Percentiles rank a stretch among this genome's conserved stretches.
These are phyloP conservation scores for Aplidium turbinatum DNA, from an alignment of 23 tunicate species.

Conservation along the genomic window DNA sequence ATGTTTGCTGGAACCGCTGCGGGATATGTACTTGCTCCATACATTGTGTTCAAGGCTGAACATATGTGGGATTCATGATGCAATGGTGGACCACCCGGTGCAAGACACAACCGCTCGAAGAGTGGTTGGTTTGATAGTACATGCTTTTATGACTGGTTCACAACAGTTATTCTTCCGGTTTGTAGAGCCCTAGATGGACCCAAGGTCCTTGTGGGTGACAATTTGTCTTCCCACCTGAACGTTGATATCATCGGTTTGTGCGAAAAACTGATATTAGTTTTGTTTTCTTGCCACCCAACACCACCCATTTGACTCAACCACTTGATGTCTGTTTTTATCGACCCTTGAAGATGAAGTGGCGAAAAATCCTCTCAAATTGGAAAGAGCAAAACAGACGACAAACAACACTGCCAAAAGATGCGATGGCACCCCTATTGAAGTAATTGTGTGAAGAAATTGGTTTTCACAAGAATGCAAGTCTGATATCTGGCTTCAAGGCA, in stretches of 20 bases:
- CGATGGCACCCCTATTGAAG: too few species aligned
- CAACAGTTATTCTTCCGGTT: not conserved
- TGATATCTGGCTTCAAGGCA: too few species aligned
- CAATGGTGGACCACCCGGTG: slow-evolving; percentile 1
- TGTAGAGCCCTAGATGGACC: not conserved
- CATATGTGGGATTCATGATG: slow-evolving; percentile 7
- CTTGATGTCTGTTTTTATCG: slow-evolving; percentile 2
- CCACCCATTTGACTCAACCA: slow-evolving; percentile 25
- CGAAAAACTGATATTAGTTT: not conserved
- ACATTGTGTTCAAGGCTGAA: slow-evolving; percentile 13
- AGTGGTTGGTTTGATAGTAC: slow-evolving; percentile 17
- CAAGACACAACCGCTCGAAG: slow-evolving; percentile 4
- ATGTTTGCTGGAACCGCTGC: slow-evolving; percentile 27
- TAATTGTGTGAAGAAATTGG: too few species aligned
- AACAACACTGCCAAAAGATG: too few species aligned
- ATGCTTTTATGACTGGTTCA: slow-evolving; percentile 15
- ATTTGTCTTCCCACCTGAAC: not conserved
- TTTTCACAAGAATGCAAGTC: too few species aligned
- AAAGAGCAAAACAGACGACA: too few species aligned
- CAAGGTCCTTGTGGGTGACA: slow-evolving; percentile 12
- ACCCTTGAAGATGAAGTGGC: not conserved
- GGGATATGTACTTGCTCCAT: not conserved
- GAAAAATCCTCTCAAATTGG: slow-evolving; percentile 8
- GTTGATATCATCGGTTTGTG: not conserved
- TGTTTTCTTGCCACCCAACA: slow-evolving; percentile 13